phyloP scores from a whole-genome alignment of 2,113 vertebrate genomes.

The Ptychochromis oligacanthus region DNA sequence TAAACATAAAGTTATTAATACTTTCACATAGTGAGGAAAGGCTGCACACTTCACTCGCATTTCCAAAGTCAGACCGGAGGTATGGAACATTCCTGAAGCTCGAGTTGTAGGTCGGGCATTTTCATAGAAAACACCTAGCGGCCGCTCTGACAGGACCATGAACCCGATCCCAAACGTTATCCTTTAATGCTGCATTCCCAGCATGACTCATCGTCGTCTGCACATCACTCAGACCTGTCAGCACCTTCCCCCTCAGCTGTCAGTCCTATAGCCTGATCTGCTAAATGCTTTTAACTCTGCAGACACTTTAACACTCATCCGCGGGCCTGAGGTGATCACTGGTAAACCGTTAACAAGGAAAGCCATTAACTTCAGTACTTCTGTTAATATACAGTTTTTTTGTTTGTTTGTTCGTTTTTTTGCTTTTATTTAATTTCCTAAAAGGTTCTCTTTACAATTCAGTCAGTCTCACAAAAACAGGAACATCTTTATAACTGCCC shows the following conservation, averaged over 20 bases:
- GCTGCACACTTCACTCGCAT: slow-evolving; percentile 21
- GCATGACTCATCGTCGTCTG: slow-evolving; percentile 32
- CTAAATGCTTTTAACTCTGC: neutral
- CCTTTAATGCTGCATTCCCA: slow-evolving; percentile 25
- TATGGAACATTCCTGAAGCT: slow-evolving; percentile 30
- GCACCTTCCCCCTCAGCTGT: neutral
- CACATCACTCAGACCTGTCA: slow-evolving; percentile 37
- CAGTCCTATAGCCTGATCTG: neutral
- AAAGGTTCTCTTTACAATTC: neutral
- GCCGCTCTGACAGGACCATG: neutral
- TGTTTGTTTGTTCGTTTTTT: neutral
- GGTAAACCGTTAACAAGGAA: neutral
- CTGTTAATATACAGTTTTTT: neutral
- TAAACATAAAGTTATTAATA: slow-evolving; percentile 33
- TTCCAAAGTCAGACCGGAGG: neutral
- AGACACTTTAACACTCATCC: neutral
- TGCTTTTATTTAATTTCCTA: neutral
- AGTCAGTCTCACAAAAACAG: rapidly evolving
- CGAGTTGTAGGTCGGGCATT: neutral
- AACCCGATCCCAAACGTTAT: slow-evolving; percentile 17
- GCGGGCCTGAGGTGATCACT: neutral
- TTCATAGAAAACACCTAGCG: neutral
- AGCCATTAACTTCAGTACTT: rapidly evolving
- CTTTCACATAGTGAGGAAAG: slow-evolving; percentile 55
- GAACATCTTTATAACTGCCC: too few species aligned